A percentile compares a stretch with the other conserved stretches of the same genome.
Evolutionary conservation across 2,888 invertebrate species (phyloP).

Genomic region (Caenorhabditis afra): DNA sequence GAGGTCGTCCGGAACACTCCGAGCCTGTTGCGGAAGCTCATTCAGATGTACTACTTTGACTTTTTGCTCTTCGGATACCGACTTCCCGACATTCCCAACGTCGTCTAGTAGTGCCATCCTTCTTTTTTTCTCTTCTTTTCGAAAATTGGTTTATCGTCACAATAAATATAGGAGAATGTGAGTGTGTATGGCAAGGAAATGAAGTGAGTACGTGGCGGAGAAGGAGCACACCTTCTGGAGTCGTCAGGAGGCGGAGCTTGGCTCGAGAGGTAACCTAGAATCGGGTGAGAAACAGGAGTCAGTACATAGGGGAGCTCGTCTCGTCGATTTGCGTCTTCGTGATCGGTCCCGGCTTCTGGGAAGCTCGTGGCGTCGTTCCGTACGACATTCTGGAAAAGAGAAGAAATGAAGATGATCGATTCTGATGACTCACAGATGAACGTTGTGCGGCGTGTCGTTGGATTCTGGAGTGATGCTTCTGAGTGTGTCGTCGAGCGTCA

Average conservation of each 20-base stretch:
- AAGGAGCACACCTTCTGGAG: constrained; percentile 21
- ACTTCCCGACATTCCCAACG: constrained; percentile 39
- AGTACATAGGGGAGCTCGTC: constrained; percentile 52
- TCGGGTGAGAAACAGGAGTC: constrained; percentile 17
- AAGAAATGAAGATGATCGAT: not conserved
- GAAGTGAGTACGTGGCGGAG: constrained; percentile 19
- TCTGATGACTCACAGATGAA: constrained; percentile 51
- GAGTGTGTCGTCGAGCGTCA: constrained; percentile 47
- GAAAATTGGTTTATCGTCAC: constrained; percentile 16
- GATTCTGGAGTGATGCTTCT: constrained; percentile 50
- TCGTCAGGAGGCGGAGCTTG: constrained; percentile 42
- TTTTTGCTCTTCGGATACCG: constrained; percentile 62
- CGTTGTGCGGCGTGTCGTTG: constrained; percentile 37
- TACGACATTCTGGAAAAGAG: constrained; percentile 55
- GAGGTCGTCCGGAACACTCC: constrained; percentile 27
- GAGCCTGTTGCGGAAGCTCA: constrained; percentile 41
- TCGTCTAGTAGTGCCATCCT: constrained; percentile 2
- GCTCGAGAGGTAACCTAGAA: constrained; percentile 53
- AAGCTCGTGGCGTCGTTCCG: constrained; percentile 38
- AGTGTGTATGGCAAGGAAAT: not conserved
- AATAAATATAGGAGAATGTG: constrained; percentile 44
- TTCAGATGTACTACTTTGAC: constrained; percentile 65
- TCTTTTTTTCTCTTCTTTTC: too few species aligned
- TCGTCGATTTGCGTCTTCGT: constrained; percentile 55
- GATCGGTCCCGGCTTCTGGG: constrained; percentile 49